A percentile compares a stretch with the other conserved stretches of the same genome.
Conservation (phyloP, 2,113 vertebrate genomes). For the Acanthochromis polyacanthus region DNA sequence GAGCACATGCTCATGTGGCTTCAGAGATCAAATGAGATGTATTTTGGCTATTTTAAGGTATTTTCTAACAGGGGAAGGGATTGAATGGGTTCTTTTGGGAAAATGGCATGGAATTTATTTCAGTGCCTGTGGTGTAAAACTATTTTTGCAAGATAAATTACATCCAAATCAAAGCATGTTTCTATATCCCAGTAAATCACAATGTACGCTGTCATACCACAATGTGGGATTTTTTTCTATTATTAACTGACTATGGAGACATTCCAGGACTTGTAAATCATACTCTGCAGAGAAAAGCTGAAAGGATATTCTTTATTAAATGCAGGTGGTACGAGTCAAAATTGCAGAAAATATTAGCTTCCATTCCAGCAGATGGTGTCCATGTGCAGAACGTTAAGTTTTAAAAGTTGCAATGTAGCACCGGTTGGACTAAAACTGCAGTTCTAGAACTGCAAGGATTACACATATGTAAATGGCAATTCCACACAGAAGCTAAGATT, state of each 20-base stretch:
- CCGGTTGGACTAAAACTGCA: not conserved
- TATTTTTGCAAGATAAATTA: slow-evolving; percentile 7
- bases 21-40: slow-evolving; percentile 1
- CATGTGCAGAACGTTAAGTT: not conserved
- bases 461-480: not conserved
- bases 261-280: slow-evolving; percentile 48
- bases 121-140: not conserved
- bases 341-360: not conserved
- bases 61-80: not conserved
- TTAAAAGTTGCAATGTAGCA: not conserved
- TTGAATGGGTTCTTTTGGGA: slow-evolving; percentile 13
- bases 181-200: slow-evolving; percentile 41
- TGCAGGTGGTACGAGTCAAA: not conserved
- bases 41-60: not conserved
- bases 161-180: slow-evolving; percentile 24
- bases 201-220: slow-evolving; percentile 26
- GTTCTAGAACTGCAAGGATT: not conserved
- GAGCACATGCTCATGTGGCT: not conserved
- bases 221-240: slow-evolving; percentile 33
- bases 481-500: too few relatives aligned
- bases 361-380: not conserved
- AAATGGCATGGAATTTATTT: slow-evolving; percentile 1
- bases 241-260: slow-evolving; percentile 44
- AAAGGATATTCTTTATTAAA: slow-evolving; percentile 8
- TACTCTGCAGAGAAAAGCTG: slow-evolving; percentile 10